Evolutionary conservation across 2,888 invertebrate genomes (phyloP).

Genomic region (Eupithecia subumbrata): DNA sequence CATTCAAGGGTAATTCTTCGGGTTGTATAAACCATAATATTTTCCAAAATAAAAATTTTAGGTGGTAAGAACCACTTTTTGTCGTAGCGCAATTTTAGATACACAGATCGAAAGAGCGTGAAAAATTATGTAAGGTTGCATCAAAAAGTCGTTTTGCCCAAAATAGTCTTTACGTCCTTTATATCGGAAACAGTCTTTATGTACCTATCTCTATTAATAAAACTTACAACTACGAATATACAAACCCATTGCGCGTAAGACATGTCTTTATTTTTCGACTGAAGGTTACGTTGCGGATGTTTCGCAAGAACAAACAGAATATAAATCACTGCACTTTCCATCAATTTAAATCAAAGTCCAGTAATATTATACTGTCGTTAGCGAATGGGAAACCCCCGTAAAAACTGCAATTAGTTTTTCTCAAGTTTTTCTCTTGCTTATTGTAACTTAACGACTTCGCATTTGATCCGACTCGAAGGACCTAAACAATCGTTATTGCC

Average conservation of each 20-base stretch:
- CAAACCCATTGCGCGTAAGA: conserved; percentile 14
- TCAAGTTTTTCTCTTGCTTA: conserved; percentile 30
- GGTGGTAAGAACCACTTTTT: no score
- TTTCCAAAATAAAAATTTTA: no score
- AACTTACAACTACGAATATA: not conserved
- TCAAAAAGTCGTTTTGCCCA: no score
- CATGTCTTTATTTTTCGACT: conserved; percentile 18
- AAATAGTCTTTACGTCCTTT: no score
- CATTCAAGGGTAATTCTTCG: no score
- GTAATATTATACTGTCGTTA: conserved; percentile 33
- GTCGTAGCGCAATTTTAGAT: no score
- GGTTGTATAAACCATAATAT: no score
- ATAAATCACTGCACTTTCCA: conserved; percentile 58
- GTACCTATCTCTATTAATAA: no score
- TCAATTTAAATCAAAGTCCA: conserved; percentile 45
- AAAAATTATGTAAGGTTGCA: no score
- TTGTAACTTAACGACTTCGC: not conserved
- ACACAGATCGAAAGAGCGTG: no score
- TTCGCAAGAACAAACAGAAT: conserved; percentile 56
- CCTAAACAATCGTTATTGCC: conserved; percentile 13
- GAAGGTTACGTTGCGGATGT: conserved; percentile 55
- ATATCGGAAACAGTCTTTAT: no score
- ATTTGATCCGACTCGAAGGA: conserved; percentile 27
- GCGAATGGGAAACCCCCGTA: conserved; percentile 40
- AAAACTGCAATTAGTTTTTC: conserved; percentile 38